Evolutionary conservation across 2,888 invertebrate species (phyloP).

Genomic region (Limnephilus marmoratus): DNA sequence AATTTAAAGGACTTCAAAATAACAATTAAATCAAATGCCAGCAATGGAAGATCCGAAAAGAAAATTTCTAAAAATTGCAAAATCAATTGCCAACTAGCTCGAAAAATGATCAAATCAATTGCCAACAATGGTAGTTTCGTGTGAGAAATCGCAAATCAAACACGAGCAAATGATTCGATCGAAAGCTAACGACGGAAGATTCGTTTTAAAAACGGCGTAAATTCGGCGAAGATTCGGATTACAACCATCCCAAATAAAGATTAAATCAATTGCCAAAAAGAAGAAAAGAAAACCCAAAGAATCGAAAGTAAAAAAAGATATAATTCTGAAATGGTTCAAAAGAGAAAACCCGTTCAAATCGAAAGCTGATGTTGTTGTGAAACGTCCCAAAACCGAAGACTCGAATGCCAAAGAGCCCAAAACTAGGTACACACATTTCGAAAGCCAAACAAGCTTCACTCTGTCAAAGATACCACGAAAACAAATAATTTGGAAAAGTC

Average conservation of each 20-base stretch:
- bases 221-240: too few relatives aligned
- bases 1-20: not conserved
- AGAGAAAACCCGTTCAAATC: not conserved
- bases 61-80: not conserved
- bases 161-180: too few relatives aligned
- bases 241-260: too few relatives aligned
- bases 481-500: slow-evolving; percentile 21
- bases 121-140: not conserved
- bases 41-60: not conserved
- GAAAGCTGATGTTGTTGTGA: not conserved
- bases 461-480: not conserved
- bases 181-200: too few relatives aligned
- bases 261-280: too few relatives aligned
- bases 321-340: too few relatives aligned
- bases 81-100: not conserved
- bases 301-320: too few relatives aligned
- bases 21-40: not conserved
- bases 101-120: too few relatives aligned
- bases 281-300: too few relatives aligned
- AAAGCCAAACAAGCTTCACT: slow-evolving; percentile 16
- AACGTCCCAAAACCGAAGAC: not conserved
- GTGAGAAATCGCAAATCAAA: not conserved
- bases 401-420: slow-evolving; percentile 10
- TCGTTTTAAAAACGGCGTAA: too few relatives aligned
- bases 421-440: slow-evolving; percentile 5